Evolutionary conservation across 2,888 invertebrate species (phyloP), one percentile per base, ranked within the genome.

Genomic region (Cheilosia variabilis): DNA sequence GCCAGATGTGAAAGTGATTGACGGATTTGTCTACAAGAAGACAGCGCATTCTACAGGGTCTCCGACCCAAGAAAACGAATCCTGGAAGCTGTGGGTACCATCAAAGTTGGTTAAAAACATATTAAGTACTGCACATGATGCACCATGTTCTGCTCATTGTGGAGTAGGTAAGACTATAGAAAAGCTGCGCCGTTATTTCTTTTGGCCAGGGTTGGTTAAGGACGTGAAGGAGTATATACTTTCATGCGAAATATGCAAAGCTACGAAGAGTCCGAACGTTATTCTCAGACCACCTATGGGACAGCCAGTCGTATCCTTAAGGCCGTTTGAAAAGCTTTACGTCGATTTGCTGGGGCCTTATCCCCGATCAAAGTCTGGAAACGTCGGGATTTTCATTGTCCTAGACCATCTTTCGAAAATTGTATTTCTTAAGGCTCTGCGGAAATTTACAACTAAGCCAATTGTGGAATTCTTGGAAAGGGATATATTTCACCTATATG

Each of bases 61-160:
- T 27, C 43, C 63, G 7, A 17, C 22, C 1, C 34, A 53, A 13
- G 80, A 84, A n/a, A 34, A 43, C 4, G 57, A 60, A 10, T n/a
- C 78, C 2, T 86, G 82, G 84, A 86, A 86, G 53, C 60, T 87
- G 10, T 84, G 87, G 87, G 60, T 87, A 4, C 55, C 55, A 0
- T 2, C 27, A 1, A 6, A 4, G 1, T 9, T 31, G 7, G 31
- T 55, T 9, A 5, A 55, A 6, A 13, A 31, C 4, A 31, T 55
- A 10, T 9, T 55, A 1, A 1, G 0, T n/a, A 55, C 0, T 31
- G 7, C 17, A 2, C 55, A 55, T n/a, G 7, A 55, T 31, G 0
- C 31, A 17, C 55, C 55, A n/a, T 5, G 4, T 31, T 55, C 55
- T 2, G 31, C 55, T 4, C 55, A 55, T 7, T 55, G 55, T n/a